Evolutionary conservation across 2,113 vertebrate species (phyloP).

Genomic region (Xenopus borealis): DNA sequence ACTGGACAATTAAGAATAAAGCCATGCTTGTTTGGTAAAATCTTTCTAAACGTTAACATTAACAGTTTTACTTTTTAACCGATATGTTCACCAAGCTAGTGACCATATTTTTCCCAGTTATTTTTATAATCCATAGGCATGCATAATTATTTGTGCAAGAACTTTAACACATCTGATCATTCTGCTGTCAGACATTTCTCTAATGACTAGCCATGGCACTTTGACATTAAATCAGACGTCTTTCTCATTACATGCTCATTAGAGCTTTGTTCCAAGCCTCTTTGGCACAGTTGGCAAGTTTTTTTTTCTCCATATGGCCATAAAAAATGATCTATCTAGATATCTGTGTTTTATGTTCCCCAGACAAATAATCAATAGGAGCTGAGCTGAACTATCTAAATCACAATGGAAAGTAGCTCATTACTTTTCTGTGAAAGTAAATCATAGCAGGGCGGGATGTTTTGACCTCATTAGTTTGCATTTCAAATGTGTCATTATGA

Average conservation of each 20-base stretch:
- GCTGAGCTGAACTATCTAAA: constrained; percentile 28
- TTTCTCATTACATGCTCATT: constrained; percentile 6
- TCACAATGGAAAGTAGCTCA: constrained; percentile 23
- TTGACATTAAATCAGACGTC: constrained; percentile 12
- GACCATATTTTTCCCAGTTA: background rate
- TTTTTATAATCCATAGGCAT: constrained; percentile 4
- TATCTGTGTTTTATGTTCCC: constrained; percentile 32
- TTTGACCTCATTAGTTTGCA: constrained; percentile 33
- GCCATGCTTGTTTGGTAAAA: no score
- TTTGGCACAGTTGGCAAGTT: constrained; percentile 10
- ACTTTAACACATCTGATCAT: constrained; percentile 1
- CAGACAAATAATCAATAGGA: constrained; percentile 37
- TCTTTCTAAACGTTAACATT: no score
- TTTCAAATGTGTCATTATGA: constrained; percentile 20
- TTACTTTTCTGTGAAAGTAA: constrained; percentile 3
- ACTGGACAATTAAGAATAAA: no score
- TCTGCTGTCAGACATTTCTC: background rate
- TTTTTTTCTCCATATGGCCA: constrained; percentile 17
- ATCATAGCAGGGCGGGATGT: constrained; percentile 11
- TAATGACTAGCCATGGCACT: constrained; percentile 1
- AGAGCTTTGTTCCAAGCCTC: constrained; percentile 14
- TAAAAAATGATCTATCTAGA: constrained; percentile 22
- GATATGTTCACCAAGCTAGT: no score
- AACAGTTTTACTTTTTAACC: no score
- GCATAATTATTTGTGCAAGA: background rate